Conservation (phyloP, 2,797 vertebrate genomes). For the Lacerta bilineata region DNA sequence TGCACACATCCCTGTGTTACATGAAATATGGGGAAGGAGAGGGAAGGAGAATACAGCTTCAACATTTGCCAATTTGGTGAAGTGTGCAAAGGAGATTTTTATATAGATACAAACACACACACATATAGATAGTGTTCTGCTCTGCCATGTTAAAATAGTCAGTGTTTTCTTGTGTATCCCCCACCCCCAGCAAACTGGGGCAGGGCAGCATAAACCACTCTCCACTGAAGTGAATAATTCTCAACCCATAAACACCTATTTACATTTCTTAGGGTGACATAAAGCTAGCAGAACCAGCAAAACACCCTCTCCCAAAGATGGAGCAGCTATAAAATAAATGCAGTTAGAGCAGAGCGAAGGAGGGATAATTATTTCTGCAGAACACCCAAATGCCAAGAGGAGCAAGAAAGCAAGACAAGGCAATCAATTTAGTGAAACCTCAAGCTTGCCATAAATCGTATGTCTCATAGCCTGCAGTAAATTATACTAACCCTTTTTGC, state of each 20-base stretch:
- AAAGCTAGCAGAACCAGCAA: conserved; percentile 28
- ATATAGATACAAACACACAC: no score
- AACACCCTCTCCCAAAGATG: conserved; percentile 2
- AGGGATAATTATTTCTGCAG: conserved; percentile 42
- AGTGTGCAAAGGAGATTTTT: no score
- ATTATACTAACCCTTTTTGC: conserved; percentile 28
- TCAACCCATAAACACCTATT: conserved; percentile 13
- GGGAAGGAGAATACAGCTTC: no score
- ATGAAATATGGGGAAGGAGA: no score
- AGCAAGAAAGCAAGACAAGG: conserved; percentile 36
- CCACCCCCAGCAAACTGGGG: neutral
- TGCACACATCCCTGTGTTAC: no score
- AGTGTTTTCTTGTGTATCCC: neutral
- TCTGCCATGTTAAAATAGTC: neutral
- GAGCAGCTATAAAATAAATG: conserved; percentile 27
- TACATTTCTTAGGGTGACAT: conserved; percentile 15
- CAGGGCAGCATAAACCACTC: conserved; percentile 39
- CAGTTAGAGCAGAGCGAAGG: conserved; percentile 25
- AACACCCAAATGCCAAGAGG: conserved; percentile 31
- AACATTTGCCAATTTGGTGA: no score
- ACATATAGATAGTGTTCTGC: neutral
- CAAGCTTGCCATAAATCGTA: conserved; percentile 33
- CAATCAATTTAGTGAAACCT: conserved; percentile 50
- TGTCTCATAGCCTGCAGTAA: conserved; percentile 30
- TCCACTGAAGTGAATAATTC: conserved; percentile 31